These are phyloP conservation scores for Pseudonaja textilis DNA, from an alignment of 2,113 vertebrate species.

Conservation along the genomic window DNA sequence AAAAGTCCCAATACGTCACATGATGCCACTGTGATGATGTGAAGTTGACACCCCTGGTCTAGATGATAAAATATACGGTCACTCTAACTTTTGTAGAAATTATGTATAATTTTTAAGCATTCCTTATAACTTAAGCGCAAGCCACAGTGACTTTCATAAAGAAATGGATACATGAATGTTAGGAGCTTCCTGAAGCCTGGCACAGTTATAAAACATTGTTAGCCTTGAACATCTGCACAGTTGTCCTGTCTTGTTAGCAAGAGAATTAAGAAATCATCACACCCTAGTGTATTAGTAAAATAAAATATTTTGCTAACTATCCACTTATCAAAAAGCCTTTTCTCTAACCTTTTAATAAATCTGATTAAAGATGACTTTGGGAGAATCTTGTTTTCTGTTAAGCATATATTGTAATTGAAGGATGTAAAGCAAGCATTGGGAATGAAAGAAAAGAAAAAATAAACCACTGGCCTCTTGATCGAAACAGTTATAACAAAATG, in stretches of 20 bases:
- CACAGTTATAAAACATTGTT: not conserved
- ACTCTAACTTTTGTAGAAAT: not conserved
- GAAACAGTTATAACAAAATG: not conserved
- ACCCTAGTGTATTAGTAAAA: not conserved
- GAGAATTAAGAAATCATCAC: not conserved
- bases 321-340: not conserved
- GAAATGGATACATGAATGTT: not conserved
- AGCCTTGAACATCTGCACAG: not conserved
- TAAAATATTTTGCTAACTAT: not conserved
- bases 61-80: not conserved
- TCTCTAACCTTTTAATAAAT: not conserved
- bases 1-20: not conserved
- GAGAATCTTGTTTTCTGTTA: not conserved
- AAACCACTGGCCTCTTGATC: not conserved
- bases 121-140: not conserved
- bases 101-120: not conserved
- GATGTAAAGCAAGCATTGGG: not conserved
- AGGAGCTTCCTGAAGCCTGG: not conserved
- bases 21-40: too few relatives aligned
- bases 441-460: not conserved
- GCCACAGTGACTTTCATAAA: not conserved
- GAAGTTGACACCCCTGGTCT: not conserved
- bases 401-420: not conserved
- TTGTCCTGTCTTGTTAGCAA: not conserved
- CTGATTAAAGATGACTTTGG: not conserved